phyloP scores from a whole-genome alignment of 2,113 vertebrate species.

The Otolemur garnettii region DNA sequence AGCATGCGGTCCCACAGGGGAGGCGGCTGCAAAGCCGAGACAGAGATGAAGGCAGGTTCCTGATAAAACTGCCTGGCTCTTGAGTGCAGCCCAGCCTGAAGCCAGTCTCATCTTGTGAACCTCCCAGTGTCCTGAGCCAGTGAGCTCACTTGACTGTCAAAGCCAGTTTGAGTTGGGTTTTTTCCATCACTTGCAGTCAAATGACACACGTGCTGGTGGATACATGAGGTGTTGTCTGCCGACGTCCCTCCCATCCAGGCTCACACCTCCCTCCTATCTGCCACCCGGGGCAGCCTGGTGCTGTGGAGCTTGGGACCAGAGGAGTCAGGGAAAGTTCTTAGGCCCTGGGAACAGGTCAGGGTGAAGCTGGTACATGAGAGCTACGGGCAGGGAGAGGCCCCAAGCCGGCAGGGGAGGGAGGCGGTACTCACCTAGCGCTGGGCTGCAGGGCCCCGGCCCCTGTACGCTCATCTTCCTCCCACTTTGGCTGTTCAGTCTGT shows the following conservation, averaged over 20 bases:
- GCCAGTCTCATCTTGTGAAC: not conserved
- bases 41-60: not conserved
- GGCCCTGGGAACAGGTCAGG: not conserved
- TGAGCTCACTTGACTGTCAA: not conserved
- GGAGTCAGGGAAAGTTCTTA: not conserved
- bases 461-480: accelerated
- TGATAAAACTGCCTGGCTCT: not conserved
- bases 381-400: not conserved
- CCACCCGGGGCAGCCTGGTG: not conserved
- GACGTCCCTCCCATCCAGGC: not conserved
- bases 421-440: not conserved
- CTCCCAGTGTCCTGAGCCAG: not conserved
- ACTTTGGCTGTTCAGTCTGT: not conserved
- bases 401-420: not conserved
- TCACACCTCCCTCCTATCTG: not conserved
- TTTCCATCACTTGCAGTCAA: not conserved
- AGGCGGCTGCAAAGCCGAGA: not conserved
- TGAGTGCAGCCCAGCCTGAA: not conserved
- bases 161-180: not conserved
- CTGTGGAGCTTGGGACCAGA: not conserved
- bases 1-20: not conserved
- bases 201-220: not conserved
- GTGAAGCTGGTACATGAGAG: not conserved
- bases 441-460: too few relatives aligned
- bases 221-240: not conserved